phyloP scores from a whole-genome alignment of 1,140 invertebrate genomes.

The Neodiprion virginianus region DNA sequence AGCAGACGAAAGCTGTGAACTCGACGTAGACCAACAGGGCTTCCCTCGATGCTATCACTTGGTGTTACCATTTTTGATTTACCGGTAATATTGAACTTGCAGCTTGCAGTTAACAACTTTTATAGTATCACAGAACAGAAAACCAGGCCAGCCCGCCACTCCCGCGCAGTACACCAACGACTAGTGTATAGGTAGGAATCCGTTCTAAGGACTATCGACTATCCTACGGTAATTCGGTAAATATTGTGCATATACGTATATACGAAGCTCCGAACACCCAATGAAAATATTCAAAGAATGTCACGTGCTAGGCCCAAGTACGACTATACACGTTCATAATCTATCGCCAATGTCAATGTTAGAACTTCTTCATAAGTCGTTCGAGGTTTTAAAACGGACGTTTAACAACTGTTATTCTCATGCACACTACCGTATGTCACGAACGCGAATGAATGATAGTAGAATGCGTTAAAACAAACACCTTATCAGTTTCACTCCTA shows the following conservation, averaged over 20 bases:
- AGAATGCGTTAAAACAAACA: not conserved
- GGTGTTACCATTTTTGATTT: constrained; percentile 8
- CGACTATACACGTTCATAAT: constrained; percentile 6
- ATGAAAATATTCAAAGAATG: constrained; percentile 34
- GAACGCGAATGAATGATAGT: not conserved
- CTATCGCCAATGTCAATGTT: constrained; percentile 11
- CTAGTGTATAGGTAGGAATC: not conserved
- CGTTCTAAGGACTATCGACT: not conserved
- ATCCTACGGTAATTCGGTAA: not conserved
- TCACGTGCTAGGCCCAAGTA: constrained; percentile 32
- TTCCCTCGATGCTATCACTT: not conserved
- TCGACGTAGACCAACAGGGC: constrained; percentile 22
- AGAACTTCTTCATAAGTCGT: not conserved
- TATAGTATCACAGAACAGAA: not conserved
- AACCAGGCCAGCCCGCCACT: not conserved
- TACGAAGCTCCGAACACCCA: constrained; percentile 32
- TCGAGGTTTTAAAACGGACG: not conserved
- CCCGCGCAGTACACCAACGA: not conserved
- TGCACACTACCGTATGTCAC: not conserved
- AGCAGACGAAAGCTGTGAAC: constrained; percentile 26
- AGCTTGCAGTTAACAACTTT: not conserved
- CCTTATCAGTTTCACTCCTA: no score
- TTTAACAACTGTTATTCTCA: not conserved
- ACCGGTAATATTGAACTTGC: no score
- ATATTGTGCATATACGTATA: not conserved